These are phyloP conservation scores for Melipona bicolor DNA, from an alignment of 2,888 invertebrate species.

Conservation along the genomic window DNA sequence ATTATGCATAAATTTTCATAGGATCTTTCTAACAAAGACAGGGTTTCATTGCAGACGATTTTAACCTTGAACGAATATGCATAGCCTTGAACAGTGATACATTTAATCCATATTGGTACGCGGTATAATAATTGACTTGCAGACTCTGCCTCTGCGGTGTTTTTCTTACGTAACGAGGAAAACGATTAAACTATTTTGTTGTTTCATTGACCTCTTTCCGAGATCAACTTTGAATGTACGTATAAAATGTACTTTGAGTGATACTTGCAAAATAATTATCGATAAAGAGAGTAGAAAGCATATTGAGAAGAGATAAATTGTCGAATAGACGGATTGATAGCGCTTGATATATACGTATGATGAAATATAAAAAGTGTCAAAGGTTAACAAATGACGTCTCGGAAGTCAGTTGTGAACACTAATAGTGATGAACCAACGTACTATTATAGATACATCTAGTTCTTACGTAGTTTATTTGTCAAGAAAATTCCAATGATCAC, in stretches of 20 bases:
- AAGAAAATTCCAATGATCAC: too few species aligned
- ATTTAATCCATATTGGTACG: not conserved
- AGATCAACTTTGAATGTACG: not conserved
- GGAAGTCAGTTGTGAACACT: not conserved
- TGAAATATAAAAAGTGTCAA: not conserved
- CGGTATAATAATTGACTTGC: constrained; percentile 5
- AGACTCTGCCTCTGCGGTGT: not conserved
- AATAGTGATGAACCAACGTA: constrained; percentile 3
- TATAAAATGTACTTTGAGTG: not conserved
- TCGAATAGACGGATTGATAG: not conserved
- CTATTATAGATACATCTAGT: not conserved
- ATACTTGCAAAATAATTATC: not conserved
- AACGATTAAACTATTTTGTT: not conserved
- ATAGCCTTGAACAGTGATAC: not conserved
- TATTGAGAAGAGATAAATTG: not conserved
- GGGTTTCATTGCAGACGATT: not conserved
- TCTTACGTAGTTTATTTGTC: not conserved
- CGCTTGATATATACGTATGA: not conserved
- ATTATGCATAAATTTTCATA: not conserved
- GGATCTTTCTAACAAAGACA: not conserved
- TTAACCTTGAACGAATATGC: not conserved
- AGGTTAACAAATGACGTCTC: not conserved
- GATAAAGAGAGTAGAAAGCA: not conserved
- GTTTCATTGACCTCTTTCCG: not conserved
- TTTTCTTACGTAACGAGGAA: not conserved